Percentiles rank a stretch among this genome's conserved stretches.
Conservation (phyloP, 2,113 vertebrate species). For the Chaetodon trifascialis region DNA sequence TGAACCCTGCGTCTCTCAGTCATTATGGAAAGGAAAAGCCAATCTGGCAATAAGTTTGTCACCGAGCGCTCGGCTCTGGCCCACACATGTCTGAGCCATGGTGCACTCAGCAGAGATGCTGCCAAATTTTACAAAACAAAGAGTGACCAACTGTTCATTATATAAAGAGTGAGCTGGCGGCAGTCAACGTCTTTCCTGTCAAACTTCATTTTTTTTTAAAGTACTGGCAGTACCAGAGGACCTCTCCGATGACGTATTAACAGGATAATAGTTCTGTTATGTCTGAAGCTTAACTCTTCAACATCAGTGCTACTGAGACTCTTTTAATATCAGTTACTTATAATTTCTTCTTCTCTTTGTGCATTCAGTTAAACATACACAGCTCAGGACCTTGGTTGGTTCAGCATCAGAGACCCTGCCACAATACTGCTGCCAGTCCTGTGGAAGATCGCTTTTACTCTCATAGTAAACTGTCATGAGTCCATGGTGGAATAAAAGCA, state of each 20-base stretch:
- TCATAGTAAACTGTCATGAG: too few relatives aligned
- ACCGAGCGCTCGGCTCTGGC: background rate
- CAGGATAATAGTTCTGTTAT: constrained; percentile 4
- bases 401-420: too few relatives aligned
- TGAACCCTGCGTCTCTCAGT: too few relatives aligned
- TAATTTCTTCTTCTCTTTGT: background rate
- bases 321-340: background rate
- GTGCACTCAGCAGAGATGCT: constrained; percentile 29
- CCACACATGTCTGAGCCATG: constrained; percentile 20
- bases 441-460: too few relatives aligned
- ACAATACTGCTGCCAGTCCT: too few relatives aligned
- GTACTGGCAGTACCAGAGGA: background rate
- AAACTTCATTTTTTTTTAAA: background rate
- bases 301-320: background rate
- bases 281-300: background rate
- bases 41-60: background rate
- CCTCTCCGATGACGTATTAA: background rate
- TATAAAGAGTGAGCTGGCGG: constrained; percentile 28
- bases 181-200: background rate
- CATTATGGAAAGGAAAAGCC: background rate
- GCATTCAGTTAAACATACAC: background rate
- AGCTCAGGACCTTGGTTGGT: background rate
- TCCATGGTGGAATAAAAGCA: too few relatives aligned
- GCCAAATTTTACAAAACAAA: constrained; percentile 49
- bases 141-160: constrained; percentile 43